These are phyloP conservation scores for Metaphire vulgaris DNA, from an alignment of 1,140 invertebrate species.

Conservation along the genomic window DNA sequence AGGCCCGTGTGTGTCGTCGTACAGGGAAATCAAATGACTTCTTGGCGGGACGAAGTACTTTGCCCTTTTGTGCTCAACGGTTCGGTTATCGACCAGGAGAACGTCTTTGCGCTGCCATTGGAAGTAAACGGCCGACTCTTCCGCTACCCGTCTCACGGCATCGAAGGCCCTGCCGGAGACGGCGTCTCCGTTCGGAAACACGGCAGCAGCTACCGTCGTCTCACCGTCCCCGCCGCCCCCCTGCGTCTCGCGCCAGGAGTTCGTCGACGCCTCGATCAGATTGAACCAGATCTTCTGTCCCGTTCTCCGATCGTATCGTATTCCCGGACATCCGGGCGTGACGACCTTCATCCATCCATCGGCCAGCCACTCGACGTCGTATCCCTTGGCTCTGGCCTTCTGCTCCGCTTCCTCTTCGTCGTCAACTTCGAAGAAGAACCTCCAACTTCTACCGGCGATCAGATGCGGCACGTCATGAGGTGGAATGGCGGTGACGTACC, in stretches of 20 bases:
- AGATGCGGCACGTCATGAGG: slow-evolving; percentile 34
- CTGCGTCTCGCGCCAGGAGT: slow-evolving; percentile 40
- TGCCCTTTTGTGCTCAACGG: slow-evolving; percentile 37
- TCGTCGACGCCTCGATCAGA: too few relatives aligned
- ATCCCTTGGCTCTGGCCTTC: slow-evolving; percentile 36
- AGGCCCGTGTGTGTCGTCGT: slow-evolving; percentile 27
- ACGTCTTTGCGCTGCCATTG: slow-evolving; percentile 39
- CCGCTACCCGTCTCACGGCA: slow-evolving; percentile 32
- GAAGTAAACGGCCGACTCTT: slow-evolving; percentile 36
- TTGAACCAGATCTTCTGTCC: slow-evolving; percentile 43
- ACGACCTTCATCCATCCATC: slow-evolving; percentile 39
- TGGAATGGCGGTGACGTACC: slow-evolving; percentile 36
- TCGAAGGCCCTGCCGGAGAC: slow-evolving; percentile 35
- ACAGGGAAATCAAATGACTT: too few relatives aligned
- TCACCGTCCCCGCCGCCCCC: slow-evolving; percentile 36
- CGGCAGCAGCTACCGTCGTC: background rate
- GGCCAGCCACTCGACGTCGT: slow-evolving; percentile 36
- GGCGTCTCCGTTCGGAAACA: slow-evolving; percentile 30
- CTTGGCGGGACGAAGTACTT: background rate
- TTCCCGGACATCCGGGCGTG: too few relatives aligned
- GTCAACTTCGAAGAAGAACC: slow-evolving; percentile 36
- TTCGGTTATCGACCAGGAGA: slow-evolving; percentile 40
- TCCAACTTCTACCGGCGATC: slow-evolving; percentile 38
- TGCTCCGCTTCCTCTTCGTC: slow-evolving; percentile 35
- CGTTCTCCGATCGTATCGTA: slow-evolving; percentile 36